phyloP scores from a whole-genome alignment of 2,113 vertebrate species.

The Pyxicephalus adspersus region DNA sequence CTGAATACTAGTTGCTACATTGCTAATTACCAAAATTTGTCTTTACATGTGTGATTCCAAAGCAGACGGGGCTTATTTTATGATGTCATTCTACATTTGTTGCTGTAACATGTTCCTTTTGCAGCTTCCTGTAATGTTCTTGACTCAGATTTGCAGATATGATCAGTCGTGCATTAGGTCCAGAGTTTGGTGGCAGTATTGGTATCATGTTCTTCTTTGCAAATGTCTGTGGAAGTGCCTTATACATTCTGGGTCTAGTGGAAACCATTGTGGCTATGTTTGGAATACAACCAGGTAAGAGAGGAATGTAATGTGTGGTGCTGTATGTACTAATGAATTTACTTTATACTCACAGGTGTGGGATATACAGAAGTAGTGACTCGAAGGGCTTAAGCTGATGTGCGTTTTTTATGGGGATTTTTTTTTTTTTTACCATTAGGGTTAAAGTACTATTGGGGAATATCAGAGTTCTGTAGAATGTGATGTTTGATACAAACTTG shows the following conservation, averaged over 20 bases:
- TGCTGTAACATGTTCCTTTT: background rate
- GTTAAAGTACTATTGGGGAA: too few species aligned
- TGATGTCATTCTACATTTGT: background rate
- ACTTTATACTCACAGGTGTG: background rate
- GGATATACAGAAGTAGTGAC: too few species aligned
- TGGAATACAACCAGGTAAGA: conserved; percentile 75
- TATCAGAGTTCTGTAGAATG: too few species aligned
- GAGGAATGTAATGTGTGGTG: background rate
- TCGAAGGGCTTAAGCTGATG: too few species aligned
- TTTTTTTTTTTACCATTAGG: too few species aligned
- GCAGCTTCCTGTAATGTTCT: conserved; percentile 55
- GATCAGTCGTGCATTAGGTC: conserved; percentile 90
- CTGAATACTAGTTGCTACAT: too few species aligned
- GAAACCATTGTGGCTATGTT: conserved; percentile 84
- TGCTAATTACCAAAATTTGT: too few species aligned
- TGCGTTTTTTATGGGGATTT: too few species aligned
- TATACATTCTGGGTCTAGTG: conserved; percentile 86
- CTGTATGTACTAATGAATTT: background rate
- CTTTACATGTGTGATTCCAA: too few species aligned
- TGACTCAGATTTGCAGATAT: conserved; percentile 76
- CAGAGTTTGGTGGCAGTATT: conserved; percentile 89
- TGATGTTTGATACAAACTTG: too few species aligned
- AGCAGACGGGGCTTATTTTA: too few species aligned
- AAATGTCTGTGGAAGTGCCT: conserved; percentile 86
- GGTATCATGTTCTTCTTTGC: conserved; percentile 93